phyloP scores from a whole-genome alignment of 2,888 invertebrate species.

The Limnephilus auricula region DNA sequence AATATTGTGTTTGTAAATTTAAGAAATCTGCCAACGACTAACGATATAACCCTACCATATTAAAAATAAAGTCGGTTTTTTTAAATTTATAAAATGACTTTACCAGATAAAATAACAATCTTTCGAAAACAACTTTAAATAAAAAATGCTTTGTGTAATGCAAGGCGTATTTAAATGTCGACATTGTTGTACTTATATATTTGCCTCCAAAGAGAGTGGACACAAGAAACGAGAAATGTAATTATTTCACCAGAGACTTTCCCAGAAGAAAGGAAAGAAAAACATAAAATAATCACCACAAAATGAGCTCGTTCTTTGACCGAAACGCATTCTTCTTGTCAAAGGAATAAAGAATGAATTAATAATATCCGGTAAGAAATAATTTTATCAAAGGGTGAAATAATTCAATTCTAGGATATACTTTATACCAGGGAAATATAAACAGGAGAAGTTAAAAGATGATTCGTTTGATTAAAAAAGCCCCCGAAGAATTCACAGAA shows the following conservation, averaged over 20 bases:
- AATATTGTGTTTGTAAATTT: too few species aligned
- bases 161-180: background rate
- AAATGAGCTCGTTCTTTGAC: slow-evolving; percentile 33
- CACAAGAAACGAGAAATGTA: slow-evolving; percentile 6
- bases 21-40: too few species aligned
- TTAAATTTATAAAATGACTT: too few species aligned
- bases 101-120: too few species aligned
- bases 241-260: slow-evolving; percentile 20
- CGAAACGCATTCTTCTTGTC: slow-evolving; percentile 30
- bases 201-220: background rate
- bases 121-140: too few species aligned
- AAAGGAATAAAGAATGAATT: slow-evolving; percentile 40
- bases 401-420: slow-evolving; percentile 44
- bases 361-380: slow-evolving; percentile 37
- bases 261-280: background rate
- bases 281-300: slow-evolving; percentile 34
- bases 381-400: slow-evolving; percentile 45
- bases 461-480: slow-evolving; percentile 37
- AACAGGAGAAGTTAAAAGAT: slow-evolving; percentile 17
- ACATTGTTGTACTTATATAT: background rate
- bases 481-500: slow-evolving; percentile 21
- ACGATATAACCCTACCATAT: too few species aligned
- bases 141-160: background rate
- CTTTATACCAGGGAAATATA: background rate
- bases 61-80: too few species aligned